phyloP scores from a whole-genome alignment of 53 echinoderm and acorn worm genomes.

The Pentamera pediparva region DNA sequence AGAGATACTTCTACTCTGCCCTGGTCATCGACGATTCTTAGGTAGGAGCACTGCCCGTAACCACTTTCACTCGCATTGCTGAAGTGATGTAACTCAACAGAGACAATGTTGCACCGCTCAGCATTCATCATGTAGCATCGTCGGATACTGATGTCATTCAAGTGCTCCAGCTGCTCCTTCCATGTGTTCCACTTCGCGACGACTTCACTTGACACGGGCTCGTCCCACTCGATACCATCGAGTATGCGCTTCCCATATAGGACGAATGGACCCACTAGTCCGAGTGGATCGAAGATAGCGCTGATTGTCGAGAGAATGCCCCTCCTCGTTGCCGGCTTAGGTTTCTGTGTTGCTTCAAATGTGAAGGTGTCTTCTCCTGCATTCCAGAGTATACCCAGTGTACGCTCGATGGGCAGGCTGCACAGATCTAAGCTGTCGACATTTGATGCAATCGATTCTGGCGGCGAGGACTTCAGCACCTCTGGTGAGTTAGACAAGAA shows the following conservation, averaged over 20 bases:
- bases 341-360: constrained; percentile 19
- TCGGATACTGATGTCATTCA: constrained; percentile 11
- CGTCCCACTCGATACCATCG: constrained; percentile 22
- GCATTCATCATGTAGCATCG: constrained; percentile 21
- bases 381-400: constrained; percentile 6
- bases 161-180: neutral
- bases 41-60: constrained; percentile 12
- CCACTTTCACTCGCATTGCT: constrained; percentile 8
- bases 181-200: neutral
- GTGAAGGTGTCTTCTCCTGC: constrained; percentile 21
- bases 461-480: constrained; percentile 11
- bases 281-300: constrained; percentile 19
- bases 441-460: constrained; percentile 12
- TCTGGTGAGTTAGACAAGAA: constrained; percentile 24
- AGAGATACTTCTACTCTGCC: constrained; percentile 11
- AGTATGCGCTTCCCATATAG: constrained; percentile 24
- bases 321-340: constrained; percentile 25
- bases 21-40: constrained; percentile 11
- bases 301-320: constrained; percentile 26
- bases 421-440: constrained; percentile 16
- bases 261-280: constrained; percentile 21
- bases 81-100: constrained; percentile 7
- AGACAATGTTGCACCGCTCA: neutral
- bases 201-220: neutral
- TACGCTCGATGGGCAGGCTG: constrained; percentile 22